Evolutionary conservation across 2,888 invertebrate genomes (phyloP), one percentile per base, ranked within the genome.

Genomic region (Aspidiotus rigidus): DNA sequence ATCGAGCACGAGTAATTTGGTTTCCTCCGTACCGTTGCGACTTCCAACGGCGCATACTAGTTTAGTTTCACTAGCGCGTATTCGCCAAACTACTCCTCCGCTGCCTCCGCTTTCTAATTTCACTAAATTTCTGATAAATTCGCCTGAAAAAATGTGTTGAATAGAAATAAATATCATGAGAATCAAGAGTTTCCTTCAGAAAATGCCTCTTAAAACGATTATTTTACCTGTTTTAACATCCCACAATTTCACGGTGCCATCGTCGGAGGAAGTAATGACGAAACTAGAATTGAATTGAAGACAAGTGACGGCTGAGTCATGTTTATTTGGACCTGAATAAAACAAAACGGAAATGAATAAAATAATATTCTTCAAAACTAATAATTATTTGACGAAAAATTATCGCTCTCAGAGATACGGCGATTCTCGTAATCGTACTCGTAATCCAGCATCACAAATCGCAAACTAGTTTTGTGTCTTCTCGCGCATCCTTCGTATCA

Each of bases 221-320:
- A 49, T 49, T 49, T 66, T 75, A 78, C 93, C 94, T 69, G 94
- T 96, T 78, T 89, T 89, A 61, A 98, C 88, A 80, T 99, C 97
- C 99, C 99, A 99, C 71, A 99, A 82, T 80, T 99, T 99, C 16
- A 99, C 99, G 2, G 97, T 98, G 69, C 99, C 99, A 80, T 99
- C 99, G 78, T 99, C 99, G 1, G 97, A 97, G 13, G 98, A 98
- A 39, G 98, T 97, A 76, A 98, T 95, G 74, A 99, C 97, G 83
- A 98, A 96, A 72, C 93, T 90, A 77, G 89, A 90, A 81, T 95
- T 94, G 76, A 97, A 95, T 80, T 98, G 97, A 74, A 99, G 85
- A 80, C 97, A 97, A 56, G 99, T 99, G 70, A 99, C 98, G 64
- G 98, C 98, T 72, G 97, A 97, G 77, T 93, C 92, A 81, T 99